phyloP scores from a whole-genome alignment of 2,888 invertebrate genomes.

The Drosophila leonis region DNA sequence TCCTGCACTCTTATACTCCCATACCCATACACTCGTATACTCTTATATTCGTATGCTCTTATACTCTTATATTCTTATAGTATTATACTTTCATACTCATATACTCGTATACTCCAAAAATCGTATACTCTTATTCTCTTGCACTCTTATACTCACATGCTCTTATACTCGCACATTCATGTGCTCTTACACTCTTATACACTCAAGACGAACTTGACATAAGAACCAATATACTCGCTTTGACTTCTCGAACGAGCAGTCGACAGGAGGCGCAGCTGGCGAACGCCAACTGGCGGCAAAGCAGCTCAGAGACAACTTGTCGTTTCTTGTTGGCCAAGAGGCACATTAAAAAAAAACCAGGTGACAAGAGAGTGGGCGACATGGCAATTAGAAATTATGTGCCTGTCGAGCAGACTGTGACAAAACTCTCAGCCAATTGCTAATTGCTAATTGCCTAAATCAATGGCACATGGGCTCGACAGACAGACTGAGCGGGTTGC shows the following conservation, averaged over 20 bases:
- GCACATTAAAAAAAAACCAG: conserved; percentile 19
- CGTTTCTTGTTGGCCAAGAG: conserved; percentile 1
- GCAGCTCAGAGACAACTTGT: conserved; percentile 1
- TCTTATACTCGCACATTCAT: too few relatives aligned
- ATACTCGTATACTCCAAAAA: background rate
- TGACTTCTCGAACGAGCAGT: background rate
- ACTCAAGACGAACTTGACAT: too few relatives aligned
- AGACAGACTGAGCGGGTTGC: background rate
- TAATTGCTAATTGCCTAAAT: conserved; percentile 69
- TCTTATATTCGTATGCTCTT: too few relatives aligned
- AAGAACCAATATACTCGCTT: background rate
- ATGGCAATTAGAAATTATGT: conserved; percentile 17
- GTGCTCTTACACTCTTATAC: too few relatives aligned
- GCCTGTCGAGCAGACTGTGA: conserved; percentile 23
- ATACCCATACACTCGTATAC: too few relatives aligned
- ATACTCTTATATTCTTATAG: too few relatives aligned
- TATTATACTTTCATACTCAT: background rate
- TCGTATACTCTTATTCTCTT: background rate
- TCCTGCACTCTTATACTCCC: too few relatives aligned
- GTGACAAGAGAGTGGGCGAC: conserved; percentile 10
- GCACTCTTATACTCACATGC: too few relatives aligned
- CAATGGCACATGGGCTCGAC: conserved; percentile 48
- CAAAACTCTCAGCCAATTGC: conserved; percentile 59
- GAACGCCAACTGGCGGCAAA: conserved; percentile 8
- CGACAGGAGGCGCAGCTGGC: conserved; percentile 23